These are phyloP conservation scores for Brienomyrus longianalis DNA, from an alignment of 2,113 vertebrate genomes.

Conservation along the genomic window DNA sequence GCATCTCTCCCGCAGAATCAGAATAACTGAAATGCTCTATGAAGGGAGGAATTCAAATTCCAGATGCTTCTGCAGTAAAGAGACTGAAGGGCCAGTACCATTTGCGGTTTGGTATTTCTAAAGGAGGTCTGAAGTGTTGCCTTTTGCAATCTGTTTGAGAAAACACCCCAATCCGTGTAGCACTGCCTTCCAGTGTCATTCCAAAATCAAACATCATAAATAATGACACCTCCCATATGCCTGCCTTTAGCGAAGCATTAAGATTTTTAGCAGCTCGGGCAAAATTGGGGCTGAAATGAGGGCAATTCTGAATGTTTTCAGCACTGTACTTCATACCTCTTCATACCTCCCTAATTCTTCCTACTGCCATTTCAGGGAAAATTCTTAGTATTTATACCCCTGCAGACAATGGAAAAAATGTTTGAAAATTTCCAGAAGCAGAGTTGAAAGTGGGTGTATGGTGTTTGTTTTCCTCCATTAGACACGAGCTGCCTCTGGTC, in stretches of 20 bases:
- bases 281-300: neutral
- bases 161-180: neutral
- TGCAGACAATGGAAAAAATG: neutral
- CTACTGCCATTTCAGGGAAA: neutral
- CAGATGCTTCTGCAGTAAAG: neutral
- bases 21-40: neutral
- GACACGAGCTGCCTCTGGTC: neutral
- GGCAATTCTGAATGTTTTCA: neutral
- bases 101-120: neutral
- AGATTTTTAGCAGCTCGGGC: neutral
- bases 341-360: neutral
- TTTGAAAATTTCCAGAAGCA: neutral
- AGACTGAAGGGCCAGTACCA: neutral
- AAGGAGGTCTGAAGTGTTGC: neutral
- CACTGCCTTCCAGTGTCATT: neutral
- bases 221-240: neutral
- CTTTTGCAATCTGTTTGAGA: neutral
- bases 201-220: neutral
- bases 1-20: neutral
- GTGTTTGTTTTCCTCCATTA: constrained; percentile 9
- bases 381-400: neutral
- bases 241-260: neutral
- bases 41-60: neutral
- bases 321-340: neutral
- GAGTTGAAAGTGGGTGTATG: constrained; percentile 21